phyloP scores from a whole-genome alignment of 1,140 invertebrate species.

The Lordiphosa clarofinis region DNA sequence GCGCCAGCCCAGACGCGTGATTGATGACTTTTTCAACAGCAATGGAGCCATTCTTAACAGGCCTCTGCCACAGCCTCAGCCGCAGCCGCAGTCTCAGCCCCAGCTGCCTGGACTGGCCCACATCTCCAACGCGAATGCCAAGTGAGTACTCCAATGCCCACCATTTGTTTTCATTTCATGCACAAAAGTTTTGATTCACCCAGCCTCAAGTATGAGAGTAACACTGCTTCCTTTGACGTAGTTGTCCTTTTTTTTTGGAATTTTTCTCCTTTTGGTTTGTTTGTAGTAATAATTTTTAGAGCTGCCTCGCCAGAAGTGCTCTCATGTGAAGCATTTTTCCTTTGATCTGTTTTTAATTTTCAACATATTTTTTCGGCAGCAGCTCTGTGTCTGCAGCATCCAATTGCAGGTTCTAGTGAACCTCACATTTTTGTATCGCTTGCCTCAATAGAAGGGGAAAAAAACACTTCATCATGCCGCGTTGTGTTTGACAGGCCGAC shows the following conservation, averaged over 20 bases:
- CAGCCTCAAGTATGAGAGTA: slow-evolving; percentile 18
- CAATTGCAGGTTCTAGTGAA: slow-evolving; percentile 22
- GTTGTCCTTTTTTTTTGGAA: slow-evolving; percentile 49
- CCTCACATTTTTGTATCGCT: slow-evolving; percentile 42
- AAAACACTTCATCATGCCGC: slow-evolving; percentile 63
- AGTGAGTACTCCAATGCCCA: slow-evolving; percentile 71
- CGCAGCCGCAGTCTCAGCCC: slow-evolving; percentile 29
- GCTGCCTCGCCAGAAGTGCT: slow-evolving; percentile 62
- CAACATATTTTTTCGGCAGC: slow-evolving; percentile 42
- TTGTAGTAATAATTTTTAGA: slow-evolving; percentile 67
- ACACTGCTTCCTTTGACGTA: slow-evolving; percentile 48
- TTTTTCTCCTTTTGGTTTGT: slow-evolving; percentile 33
- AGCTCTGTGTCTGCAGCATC: slow-evolving; percentile 26
- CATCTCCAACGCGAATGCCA: slow-evolving; percentile 40
- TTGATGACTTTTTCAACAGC: slow-evolving; percentile 84
- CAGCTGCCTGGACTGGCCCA: slow-evolving; percentile 52
- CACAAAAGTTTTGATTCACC: slow-evolving; percentile 76
- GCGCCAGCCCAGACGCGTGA: slow-evolving; percentile 88
- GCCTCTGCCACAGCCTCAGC: slow-evolving; percentile 41
- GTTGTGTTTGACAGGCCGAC: slow-evolving; percentile 60
- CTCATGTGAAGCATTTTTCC: slow-evolving; percentile 59
- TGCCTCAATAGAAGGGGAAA: slow-evolving; percentile 32
- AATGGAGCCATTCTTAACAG: slow-evolving; percentile 76
- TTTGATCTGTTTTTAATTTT: slow-evolving; percentile 78
- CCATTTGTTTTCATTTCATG: slow-evolving; percentile 75